A percentile compares a stretch with the other conserved stretches of the same genome.
These are phyloP conservation scores for Blastobasis lacticolella DNA, from an alignment of 2,888 invertebrate genomes.

Conservation along the genomic window DNA sequence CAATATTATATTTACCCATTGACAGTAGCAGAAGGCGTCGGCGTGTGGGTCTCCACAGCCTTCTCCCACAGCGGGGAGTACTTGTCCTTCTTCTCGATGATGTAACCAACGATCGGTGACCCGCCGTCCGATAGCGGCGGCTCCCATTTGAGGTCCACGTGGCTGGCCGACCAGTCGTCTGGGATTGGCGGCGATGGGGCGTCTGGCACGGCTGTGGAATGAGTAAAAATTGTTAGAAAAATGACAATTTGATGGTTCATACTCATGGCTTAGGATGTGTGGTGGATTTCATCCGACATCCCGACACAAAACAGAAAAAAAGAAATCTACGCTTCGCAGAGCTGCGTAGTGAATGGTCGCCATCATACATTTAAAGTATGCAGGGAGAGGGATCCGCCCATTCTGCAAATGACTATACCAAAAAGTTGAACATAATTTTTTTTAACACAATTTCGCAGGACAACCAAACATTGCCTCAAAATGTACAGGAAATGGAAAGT, in stretches of 20 bases:
- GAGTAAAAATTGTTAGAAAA: neutral
- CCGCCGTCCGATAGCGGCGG: constrained; percentile 94
- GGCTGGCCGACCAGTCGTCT: constrained; percentile 93
- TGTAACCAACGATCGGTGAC: constrained; percentile 93
- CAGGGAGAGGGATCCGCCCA: too few relatives aligned
- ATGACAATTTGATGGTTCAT: neutral
- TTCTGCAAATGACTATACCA: too few relatives aligned
- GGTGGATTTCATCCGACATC: too few relatives aligned
- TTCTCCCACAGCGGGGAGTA: constrained; percentile 96
- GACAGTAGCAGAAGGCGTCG: constrained; percentile 84
- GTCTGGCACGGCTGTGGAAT: constrained; percentile 81
- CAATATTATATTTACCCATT: constrained; percentile 71
- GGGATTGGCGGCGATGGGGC: constrained; percentile 94
- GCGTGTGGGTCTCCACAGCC: constrained; percentile 86
- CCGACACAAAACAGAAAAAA: too few relatives aligned
- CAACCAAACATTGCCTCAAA: too few relatives aligned
- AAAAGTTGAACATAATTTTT: too few relatives aligned
- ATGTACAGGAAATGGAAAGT: too few relatives aligned
- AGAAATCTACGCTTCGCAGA: too few relatives aligned
- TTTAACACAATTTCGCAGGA: too few relatives aligned
- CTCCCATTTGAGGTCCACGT: constrained; percentile 93
- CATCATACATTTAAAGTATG: too few relatives aligned
- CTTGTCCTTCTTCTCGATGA: constrained; percentile 94
- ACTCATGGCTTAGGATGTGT: neutral
- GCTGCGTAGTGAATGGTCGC: too few relatives aligned